Base-by-base conservation (phyloP, 1,140 invertebrate species). In the Brachionus asplanchnoidis region DNA sequence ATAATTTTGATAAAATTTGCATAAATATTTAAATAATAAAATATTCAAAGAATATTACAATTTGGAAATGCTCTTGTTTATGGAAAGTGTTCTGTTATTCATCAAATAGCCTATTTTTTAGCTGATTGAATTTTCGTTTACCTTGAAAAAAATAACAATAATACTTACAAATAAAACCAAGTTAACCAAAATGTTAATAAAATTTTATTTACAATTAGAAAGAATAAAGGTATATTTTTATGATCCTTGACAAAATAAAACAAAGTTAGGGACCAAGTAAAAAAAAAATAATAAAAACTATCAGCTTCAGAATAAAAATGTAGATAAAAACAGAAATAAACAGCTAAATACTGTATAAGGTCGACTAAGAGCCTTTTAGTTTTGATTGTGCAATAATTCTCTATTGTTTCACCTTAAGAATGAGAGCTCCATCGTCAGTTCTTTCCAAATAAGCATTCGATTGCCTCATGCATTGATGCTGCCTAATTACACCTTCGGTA, bases 401-500 rank as follows among this genome's bases (percentile, higher is more conserved):
- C 32, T 40, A 68, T 28, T 44, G 68, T 17, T 77, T 77, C 46
- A 20, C 56, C 26, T 82, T 82, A 7, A 82, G 79, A 36, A 82
- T 82, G 8, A 82, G 32, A 65, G 17, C 36, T 65, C 79, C 79
- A 12, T 82, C 79, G 8, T 20, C 32, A 14, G 20, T 82, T 65
- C 79, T 23, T 20, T 44, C 79, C 42, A 60, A 65, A 28, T 36
- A 60, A 65, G 65, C 42, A 44, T 44, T 82, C 1, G 53, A 2
- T 42, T 82, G 79, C 20, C 65, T 82, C n/a, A 56, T 65, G 42
- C 79, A 82, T 17, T 68, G 53, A 46, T 82, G 79, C 8, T 82
- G 79, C 20, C 65, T 82, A 17, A 82, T 82, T 5, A 82, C 79
- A 14, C 79, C 79, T 40, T 82, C 79, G n/a, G 79, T 65, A 0